Evolutionary conservation across 2,113 vertebrate genomes (phyloP).

Genomic region (Vulpes ferrilata): DNA sequence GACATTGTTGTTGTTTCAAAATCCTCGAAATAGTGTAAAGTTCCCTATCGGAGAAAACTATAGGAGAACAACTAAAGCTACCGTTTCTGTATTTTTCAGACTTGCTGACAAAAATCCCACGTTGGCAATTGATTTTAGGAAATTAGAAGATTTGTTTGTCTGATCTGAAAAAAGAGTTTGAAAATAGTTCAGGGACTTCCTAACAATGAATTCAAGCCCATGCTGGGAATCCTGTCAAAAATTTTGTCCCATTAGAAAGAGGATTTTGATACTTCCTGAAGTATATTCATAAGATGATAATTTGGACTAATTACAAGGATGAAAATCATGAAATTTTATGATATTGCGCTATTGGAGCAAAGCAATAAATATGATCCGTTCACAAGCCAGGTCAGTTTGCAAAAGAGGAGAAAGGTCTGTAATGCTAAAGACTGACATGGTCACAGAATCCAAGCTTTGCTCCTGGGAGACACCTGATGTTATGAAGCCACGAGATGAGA

Average conservation of each 20-base stretch:
- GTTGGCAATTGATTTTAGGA: slow-evolving; percentile 17
- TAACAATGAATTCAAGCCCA: slow-evolving; percentile 37
- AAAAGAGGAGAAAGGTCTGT: neutral
- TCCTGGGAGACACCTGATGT: neutral
- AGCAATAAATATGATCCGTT: neutral
- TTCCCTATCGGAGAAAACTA: neutral
- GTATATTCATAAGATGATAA: neutral
- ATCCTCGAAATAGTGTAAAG: slow-evolving; percentile 35
- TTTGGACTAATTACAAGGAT: neutral
- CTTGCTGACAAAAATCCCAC: neutral
- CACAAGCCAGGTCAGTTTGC: neutral
- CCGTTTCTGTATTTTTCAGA: slow-evolving; percentile 33
- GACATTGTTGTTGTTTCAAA: neutral
- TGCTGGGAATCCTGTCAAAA: neutral
- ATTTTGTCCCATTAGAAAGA: neutral
- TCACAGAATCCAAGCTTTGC: neutral
- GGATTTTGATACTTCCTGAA: neutral
- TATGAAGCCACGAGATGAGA: neutral
- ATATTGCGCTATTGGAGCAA: neutral
- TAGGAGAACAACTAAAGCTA: neutral
- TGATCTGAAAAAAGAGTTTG: slow-evolving; percentile 6
- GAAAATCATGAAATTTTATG: neutral
- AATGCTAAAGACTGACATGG: neutral
- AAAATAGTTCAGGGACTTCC: neutral
- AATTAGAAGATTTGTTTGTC: slow-evolving; percentile 29